phyloP scores from a whole-genome alignment of 2,113 vertebrate genomes.

The Ctenodactylus gundi region DNA sequence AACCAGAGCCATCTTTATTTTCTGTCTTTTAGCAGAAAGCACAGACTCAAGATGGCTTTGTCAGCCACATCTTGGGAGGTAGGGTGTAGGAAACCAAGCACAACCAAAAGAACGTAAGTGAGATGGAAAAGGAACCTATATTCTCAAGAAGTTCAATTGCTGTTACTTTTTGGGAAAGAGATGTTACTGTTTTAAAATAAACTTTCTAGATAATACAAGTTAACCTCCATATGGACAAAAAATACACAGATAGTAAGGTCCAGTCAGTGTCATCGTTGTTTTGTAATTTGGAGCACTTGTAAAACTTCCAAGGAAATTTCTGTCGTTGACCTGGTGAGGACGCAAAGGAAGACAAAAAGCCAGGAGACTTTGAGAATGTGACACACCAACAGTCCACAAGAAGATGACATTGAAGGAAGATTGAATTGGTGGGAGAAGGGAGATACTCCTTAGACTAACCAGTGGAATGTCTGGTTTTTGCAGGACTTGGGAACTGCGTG shows the following conservation, averaged over 20 bases:
- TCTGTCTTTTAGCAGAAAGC: conserved; percentile 60
- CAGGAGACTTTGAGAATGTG: not conserved
- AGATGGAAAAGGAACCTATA: not conserved
- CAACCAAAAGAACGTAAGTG: conserved; percentile 35
- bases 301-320: not conserved
- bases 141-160: not conserved
- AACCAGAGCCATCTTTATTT: conserved; percentile 68
- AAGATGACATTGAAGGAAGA: not conserved
- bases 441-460: not conserved
- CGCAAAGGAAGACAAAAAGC: not conserved
- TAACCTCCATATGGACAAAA: not conserved
- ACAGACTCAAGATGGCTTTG: conserved; percentile 53
- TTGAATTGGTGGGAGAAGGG: not conserved
- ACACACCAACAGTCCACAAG: not conserved
- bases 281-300: not conserved
- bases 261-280: not conserved
- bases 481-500: not conserved
- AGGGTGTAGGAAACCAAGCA: conserved; percentile 34
- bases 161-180: not conserved
- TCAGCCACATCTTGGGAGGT: conserved; percentile 50
- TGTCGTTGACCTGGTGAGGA: not conserved
- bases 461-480: not conserved
- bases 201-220: not conserved
- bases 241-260: not conserved
- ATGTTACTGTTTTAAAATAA: conserved; percentile 3